Evolutionary conservation across 2,888 invertebrate species (phyloP).

Genomic region (Arenicola marina): DNA sequence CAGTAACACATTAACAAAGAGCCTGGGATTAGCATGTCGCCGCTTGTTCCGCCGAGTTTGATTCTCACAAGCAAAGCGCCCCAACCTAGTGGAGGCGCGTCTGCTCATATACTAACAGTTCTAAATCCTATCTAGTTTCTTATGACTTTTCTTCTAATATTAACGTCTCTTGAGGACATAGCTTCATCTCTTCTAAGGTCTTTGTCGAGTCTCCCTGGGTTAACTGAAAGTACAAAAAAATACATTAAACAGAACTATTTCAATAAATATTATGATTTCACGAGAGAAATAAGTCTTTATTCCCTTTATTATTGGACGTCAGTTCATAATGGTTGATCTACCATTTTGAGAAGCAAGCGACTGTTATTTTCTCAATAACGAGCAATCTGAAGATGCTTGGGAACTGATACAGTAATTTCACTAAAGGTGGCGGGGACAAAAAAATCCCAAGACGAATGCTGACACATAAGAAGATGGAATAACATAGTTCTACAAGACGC

Average conservation of each 20-base stretch:
- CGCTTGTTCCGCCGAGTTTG: too few species aligned
- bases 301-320: too few species aligned
- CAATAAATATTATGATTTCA: not conserved
- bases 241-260: constrained; percentile 27
- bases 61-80: too few species aligned
- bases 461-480: not conserved
- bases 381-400: too few species aligned
- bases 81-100: too few species aligned
- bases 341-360: not conserved
- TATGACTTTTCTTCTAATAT: constrained; percentile 87
- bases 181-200: constrained; percentile 80
- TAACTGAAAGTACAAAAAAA: constrained; percentile 67
- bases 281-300: not conserved
- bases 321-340: not conserved
- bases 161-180: constrained; percentile 92
- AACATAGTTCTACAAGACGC: not conserved
- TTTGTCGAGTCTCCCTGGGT: constrained; percentile 76
- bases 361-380: not conserved
- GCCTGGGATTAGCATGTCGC: too few species aligned
- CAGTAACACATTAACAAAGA: too few species aligned
- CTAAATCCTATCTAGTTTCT: too few species aligned
- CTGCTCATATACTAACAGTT: too few species aligned
- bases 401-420: too few species aligned
- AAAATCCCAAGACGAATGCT: too few species aligned
- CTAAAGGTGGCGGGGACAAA: too few species aligned